Conservation (phyloP, 2,113 vertebrate species). For the Hydrolagus affinis region DNA sequence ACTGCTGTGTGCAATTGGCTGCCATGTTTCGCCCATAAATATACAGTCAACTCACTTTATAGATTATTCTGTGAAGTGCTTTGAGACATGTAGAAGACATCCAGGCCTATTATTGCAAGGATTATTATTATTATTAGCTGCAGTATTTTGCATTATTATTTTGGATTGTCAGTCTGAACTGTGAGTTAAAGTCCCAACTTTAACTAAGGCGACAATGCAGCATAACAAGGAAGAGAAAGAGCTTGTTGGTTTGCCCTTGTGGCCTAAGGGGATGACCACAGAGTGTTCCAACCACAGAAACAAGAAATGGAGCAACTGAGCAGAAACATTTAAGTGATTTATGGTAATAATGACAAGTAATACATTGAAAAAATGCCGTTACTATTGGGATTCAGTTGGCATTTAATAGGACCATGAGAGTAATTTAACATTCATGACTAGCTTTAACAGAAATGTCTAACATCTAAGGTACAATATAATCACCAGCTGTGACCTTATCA, state of each 20-base stretch:
- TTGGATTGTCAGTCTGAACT: too few species aligned
- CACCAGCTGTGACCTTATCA: conserved; percentile 7
- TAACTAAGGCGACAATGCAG: too few species aligned
- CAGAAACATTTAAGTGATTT: background rate
- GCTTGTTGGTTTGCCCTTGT: background rate
- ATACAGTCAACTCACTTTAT: too few species aligned
- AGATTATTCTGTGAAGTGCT: too few species aligned
- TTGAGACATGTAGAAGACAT: too few species aligned
- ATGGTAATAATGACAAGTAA: background rate
- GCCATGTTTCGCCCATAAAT: too few species aligned
- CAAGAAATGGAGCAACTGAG: background rate
- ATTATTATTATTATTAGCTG: too few species aligned
- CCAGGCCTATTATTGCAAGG: too few species aligned
- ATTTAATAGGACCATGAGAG: background rate
- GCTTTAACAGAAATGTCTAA: background rate
- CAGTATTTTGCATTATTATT: too few species aligned
- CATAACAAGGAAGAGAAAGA: background rate
- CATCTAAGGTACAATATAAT: background rate
- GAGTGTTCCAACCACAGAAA: background rate
- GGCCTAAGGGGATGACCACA: background rate
- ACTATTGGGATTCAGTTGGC: background rate
- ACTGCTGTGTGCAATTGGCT: too few species aligned
- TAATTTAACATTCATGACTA: conserved; percentile 2
- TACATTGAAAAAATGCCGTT: background rate
- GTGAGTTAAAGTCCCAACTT: too few species aligned